These are phyloP conservation scores for Scelioninae gen. 1 DNA, from an alignment of 2,888 invertebrate species.

Conservation along the genomic window DNA sequence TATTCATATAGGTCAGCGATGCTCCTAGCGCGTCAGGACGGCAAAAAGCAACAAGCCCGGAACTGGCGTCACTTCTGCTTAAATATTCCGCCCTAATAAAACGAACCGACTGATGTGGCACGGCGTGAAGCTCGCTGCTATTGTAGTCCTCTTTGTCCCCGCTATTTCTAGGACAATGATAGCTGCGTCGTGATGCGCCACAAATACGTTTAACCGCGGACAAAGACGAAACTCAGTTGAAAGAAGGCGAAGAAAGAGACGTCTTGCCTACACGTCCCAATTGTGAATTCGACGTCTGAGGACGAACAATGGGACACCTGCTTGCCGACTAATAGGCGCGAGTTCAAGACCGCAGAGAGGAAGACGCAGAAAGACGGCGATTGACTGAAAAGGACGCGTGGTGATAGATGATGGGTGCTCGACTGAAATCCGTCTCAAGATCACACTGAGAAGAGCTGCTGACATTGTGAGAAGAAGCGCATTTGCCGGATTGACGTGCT, in stretches of 20 bases:
- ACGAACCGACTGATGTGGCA: constrained; percentile 44
- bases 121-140: constrained; percentile 29
- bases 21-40: not conserved
- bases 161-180: constrained; percentile 24
- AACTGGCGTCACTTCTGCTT: constrained; percentile 33
- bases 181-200: constrained; percentile 14
- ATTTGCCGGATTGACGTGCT: constrained; percentile 75
- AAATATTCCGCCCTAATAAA: constrained; percentile 39
- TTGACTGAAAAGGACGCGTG: constrained; percentile 33
- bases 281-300: constrained; percentile 38
- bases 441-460: constrained; percentile 46
- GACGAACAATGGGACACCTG: constrained; percentile 66
- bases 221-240: constrained; percentile 25
- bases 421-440: constrained; percentile 55
- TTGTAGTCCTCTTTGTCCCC: constrained; percentile 10
- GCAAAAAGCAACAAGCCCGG: constrained; percentile 46
- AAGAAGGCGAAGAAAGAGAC: constrained; percentile 28
- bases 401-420: constrained; percentile 57
- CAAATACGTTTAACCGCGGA: constrained; percentile 35
- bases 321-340: constrained; percentile 58
- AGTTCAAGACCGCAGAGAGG: constrained; percentile 14
- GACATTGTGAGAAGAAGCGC: constrained; percentile 56
- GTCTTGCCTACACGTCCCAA: constrained; percentile 28
- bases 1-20: constrained; percentile 30
- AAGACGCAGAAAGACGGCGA: not conserved